These are phyloP conservation scores for Limnodromus scolopaceus DNA, from an alignment of 2,797 vertebrate species.

Conservation along the genomic window DNA sequence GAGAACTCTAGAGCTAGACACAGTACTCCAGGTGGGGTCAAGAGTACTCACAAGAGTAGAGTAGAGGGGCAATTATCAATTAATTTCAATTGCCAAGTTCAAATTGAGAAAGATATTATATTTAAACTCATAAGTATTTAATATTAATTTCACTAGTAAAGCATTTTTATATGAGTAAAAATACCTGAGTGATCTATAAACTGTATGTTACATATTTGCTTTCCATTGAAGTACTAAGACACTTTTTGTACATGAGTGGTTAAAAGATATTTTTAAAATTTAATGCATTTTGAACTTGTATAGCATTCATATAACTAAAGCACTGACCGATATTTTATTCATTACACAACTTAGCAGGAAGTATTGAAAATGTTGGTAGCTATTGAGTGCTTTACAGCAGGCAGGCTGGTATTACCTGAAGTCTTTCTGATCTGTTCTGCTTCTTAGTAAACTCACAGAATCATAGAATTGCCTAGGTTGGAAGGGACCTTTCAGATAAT, in stretches of 20 bases:
- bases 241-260: not conserved
- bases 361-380: not conserved
- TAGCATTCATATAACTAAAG: not conserved
- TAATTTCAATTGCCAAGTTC: not conserved
- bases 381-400: not conserved
- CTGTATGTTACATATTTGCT: not conserved
- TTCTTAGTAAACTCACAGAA: not conserved
- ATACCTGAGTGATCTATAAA: not conserved
- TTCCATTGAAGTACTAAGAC: not conserved
- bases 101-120: not conserved
- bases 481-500: not conserved
- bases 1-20: too few relatives aligned
- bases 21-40: too few relatives aligned
- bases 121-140: not conserved
- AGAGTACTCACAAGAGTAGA: too few relatives aligned
- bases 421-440: not conserved
- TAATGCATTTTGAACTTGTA: not conserved
- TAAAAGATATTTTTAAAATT: slow-evolving; percentile 4
- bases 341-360: not conserved
- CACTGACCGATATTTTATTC: not conserved
- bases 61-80: not conserved
- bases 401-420: not conserved
- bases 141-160: not conserved
- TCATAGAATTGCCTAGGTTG: not conserved
- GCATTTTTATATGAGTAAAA: not conserved